These are phyloP conservation scores for Cyclargus thomasi DNA, from an alignment of 1,140 invertebrate species.

Conservation along the genomic window DNA sequence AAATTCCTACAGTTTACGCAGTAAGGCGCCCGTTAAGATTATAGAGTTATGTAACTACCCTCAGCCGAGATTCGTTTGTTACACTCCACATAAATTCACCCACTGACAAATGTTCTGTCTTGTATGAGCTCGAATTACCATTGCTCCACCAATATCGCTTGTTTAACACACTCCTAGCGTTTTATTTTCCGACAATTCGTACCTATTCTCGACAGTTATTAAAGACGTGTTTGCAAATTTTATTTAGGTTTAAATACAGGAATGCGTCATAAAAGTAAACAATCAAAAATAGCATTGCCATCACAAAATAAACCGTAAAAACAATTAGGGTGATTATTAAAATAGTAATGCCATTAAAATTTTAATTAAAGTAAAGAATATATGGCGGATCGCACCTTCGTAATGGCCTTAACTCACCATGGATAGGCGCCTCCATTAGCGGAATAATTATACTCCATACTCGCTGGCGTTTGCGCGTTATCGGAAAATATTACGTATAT, in stretches of 20 bases:
- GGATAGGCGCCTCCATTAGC: slow-evolving; percentile 28
- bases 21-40: slow-evolving; percentile 58
- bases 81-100: slow-evolving; percentile 36
- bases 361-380: slow-evolving; percentile 4
- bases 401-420: slow-evolving; percentile 27
- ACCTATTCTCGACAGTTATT: not conserved
- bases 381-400: not conserved
- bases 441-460: slow-evolving; percentile 26
- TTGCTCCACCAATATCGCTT: slow-evolving; percentile 15
- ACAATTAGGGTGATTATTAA: not conserved
- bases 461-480: not conserved
- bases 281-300: not conserved
- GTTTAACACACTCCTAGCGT: not conserved
- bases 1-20: slow-evolving; percentile 62
- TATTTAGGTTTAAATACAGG: no score
- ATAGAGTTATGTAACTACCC: slow-evolving; percentile 65
- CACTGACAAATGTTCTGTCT: slow-evolving; percentile 38
- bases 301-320: not conserved
- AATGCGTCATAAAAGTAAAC: not conserved
- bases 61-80: slow-evolving; percentile 50
- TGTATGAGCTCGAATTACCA: slow-evolving; percentile 6
- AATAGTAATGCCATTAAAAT: not conserved
- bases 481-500: not conserved
- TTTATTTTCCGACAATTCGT: not conserved
- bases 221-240: no score